Base-by-base conservation (phyloP, 2,888 invertebrate genomes). In the Acholoe squamosa region DNA sequence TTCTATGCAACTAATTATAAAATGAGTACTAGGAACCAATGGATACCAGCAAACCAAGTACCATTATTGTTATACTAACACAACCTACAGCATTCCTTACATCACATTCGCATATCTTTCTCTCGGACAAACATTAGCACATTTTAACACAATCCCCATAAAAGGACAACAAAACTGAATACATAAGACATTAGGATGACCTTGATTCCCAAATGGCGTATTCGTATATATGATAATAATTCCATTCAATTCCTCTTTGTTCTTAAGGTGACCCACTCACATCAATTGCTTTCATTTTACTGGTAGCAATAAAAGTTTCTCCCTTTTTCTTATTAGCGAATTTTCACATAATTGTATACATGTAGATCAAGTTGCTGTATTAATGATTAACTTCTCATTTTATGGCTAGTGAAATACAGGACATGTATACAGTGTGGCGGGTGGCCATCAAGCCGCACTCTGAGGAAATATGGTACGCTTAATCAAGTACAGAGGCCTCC, bases 31-130 rank as follows among this genome's bases (percentile, higher is more conserved):
- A 80, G 80, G 34, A 80, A 80, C 80, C 25, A 34, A 80, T 19
- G 43, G 19, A 80, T 43, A 80, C 80, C 33, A 33, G 33, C 80
- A 80, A 80, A 71, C 71, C 71, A 71, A 71, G 28, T 71, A 71
- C 3, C 31, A 71, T 71, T 28, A 71, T 71, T 25, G 28, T n/a
- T 28, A 71, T 71, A 71, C 71, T 71, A 71, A 28, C 71, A 71
- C 16, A 16, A 71, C 71, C 71, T 71, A 71, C 71, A 28, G 71
- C 25, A 28, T 71, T 25, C 19, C n/a, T 71, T 25, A 28, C 71
- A 71, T 71, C 31, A 71, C 71, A 71, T 71, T 71, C 28, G 25
- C 14, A 28, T 14, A 71, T 25, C 71, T 28, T 71, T 14, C 71
- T 71, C 71, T 71, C 71, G 25, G 31, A 71, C 71, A 71, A 22